These are phyloP conservation scores for Epizoanthus ramosus DNA, from an alignment of 92 coral and sea anemone species.

Conservation along the genomic window DNA sequence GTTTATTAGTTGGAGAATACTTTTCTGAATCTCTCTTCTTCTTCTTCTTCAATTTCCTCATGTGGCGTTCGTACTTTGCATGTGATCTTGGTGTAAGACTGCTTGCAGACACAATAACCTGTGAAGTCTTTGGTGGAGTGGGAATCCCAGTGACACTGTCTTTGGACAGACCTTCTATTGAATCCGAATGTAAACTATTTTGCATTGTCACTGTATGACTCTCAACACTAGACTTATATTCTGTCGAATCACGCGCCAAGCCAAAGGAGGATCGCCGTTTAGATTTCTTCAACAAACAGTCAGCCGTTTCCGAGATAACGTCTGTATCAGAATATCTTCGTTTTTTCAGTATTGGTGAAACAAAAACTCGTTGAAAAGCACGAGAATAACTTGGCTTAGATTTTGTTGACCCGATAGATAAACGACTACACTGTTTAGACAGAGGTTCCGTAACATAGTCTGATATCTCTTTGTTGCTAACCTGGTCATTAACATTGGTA, in stretches of 20 bases:
- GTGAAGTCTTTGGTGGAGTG: neutral
- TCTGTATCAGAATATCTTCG: conserved; percentile 3
- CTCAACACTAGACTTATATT: neutral
- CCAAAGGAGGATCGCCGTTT: neutral
- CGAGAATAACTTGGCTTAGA: neutral
- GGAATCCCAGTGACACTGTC: neutral
- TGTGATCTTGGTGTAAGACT: conserved; percentile 6
- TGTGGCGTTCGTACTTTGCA: conserved; percentile 13
- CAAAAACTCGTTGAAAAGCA: conserved; percentile 19
- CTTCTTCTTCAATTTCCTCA: neutral
- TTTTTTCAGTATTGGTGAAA: neutral
- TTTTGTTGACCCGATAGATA: neutral
- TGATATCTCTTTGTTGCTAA: no score
- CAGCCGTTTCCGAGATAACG: neutral
- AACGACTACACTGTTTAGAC: no score
- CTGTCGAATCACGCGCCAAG: neutral
- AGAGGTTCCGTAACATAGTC: no score
- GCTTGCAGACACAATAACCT: neutral
- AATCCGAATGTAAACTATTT: neutral
- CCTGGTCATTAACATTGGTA: no score
- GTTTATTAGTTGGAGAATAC: no score
- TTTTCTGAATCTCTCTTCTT: no score
- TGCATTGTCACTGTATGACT: neutral
- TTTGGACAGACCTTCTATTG: neutral
- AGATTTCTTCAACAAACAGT: neutral